Percentiles rank a stretch among this genome's conserved stretches.
phyloP scores from a whole-genome alignment of 53 echinoderm and acorn worm genomes.

The Luidia sarsii region DNA sequence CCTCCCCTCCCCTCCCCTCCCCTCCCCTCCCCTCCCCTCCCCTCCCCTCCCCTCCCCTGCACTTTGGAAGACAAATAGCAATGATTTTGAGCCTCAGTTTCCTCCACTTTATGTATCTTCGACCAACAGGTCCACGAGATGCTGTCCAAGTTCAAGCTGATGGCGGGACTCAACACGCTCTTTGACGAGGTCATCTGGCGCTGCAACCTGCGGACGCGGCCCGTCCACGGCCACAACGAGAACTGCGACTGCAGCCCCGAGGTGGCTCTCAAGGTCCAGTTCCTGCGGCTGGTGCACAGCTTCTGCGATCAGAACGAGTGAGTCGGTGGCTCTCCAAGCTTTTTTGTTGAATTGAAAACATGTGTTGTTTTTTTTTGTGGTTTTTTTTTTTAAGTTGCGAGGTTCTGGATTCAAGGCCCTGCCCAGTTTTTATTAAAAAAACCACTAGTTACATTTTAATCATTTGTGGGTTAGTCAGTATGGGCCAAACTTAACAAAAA shows the following conservation, averaged over 20 bases:
- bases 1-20: no score
- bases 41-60: no score
- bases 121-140: slow-evolving; percentile 87
- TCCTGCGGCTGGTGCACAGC: slow-evolving; percentile 91
- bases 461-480: no score
- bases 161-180: slow-evolving; percentile 88
- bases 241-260: slow-evolving; percentile 99
- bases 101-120: no score
- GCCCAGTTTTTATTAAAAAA: no score
- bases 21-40: no score
- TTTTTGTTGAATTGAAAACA: background rate
- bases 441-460: no score
- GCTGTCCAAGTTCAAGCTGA: slow-evolving; percentile 74
- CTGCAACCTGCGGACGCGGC: slow-evolving; percentile 79
- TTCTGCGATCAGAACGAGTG: slow-evolving; percentile 99
- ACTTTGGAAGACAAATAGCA: no score
- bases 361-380: background rate
- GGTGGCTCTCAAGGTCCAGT: slow-evolving; percentile 97
- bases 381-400: background rate
- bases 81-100: no score
- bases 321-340: slow-evolving; percentile 35
- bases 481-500: no score
- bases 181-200: slow-evolving; percentile 99
- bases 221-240: slow-evolving; percentile 84
- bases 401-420: no score